Evolutionary conservation across 2,888 invertebrate genomes (phyloP).

Genomic region (Coleophora deauratella): DNA sequence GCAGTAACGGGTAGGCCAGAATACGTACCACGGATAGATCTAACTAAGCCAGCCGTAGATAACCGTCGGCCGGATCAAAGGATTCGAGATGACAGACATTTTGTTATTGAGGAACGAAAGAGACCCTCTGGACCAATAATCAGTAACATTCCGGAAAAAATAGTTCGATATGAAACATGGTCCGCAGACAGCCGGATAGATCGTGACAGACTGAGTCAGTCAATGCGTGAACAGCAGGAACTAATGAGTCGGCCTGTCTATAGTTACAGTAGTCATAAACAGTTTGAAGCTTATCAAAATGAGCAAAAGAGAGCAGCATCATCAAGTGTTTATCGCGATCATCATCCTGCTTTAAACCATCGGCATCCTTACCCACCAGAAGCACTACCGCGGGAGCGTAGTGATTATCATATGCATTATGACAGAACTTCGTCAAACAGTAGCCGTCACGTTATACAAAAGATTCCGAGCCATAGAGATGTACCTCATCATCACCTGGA

Average conservation of each 20-base stretch:
- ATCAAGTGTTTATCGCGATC: slow-evolving; percentile 43
- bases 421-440: slow-evolving; percentile 41
- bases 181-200: slow-evolving; percentile 60
- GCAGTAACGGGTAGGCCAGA: slow-evolving; percentile 40
- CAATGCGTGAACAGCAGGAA: slow-evolving; percentile 56
- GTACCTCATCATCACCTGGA: slow-evolving; percentile 43
- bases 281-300: slow-evolving; percentile 56
- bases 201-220: slow-evolving; percentile 34
- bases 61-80: slow-evolving; percentile 47
- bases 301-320: slow-evolving; percentile 48
- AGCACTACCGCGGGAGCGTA: slow-evolving; percentile 37
- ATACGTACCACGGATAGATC: slow-evolving; percentile 64
- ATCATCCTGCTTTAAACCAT: slow-evolving; percentile 36
- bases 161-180: slow-evolving; percentile 63
- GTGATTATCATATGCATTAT: slow-evolving; percentile 46
- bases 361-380: slow-evolving; percentile 49
- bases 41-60: slow-evolving; percentile 47
- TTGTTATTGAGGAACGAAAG: slow-evolving; percentile 61
- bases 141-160: slow-evolving; percentile 68
- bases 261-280: slow-evolving; percentile 59
- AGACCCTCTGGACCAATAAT: slow-evolving; percentile 51
- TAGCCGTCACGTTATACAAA: slow-evolving; percentile 56
- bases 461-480: slow-evolving; percentile 54
- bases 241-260: slow-evolving; percentile 61
- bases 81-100: slow-evolving; percentile 55